A percentile compares a stretch with the other conserved stretches of the same genome.
Evolutionary conservation across 2,888 invertebrate genomes (phyloP).

Genomic region (Odontomyia ornata): DNA sequence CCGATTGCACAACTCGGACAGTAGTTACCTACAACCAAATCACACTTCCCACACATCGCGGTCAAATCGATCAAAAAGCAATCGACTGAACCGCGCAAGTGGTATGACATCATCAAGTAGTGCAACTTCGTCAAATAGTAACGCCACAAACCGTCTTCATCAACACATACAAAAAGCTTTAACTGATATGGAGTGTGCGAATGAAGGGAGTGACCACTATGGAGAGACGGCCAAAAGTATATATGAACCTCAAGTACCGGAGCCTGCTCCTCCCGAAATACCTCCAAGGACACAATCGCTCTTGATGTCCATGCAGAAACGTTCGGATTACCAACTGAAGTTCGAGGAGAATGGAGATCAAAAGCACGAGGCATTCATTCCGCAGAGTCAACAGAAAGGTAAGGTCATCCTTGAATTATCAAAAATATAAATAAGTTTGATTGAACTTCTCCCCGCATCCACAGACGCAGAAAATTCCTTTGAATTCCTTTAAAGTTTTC

Average conservation of each 20-base stretch:
- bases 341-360: constrained; percentile 63
- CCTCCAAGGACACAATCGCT: constrained; percentile 86
- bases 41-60: constrained; percentile 56
- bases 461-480: not conserved
- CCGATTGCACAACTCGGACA: constrained; percentile 54
- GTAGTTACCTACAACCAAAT: constrained; percentile 35
- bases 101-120: constrained; percentile 70
- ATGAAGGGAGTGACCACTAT: constrained; percentile 67
- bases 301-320: constrained; percentile 66
- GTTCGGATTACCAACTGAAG: constrained; percentile 63
- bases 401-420: constrained; percentile 32
- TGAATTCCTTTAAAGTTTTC: not conserved
- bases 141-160: constrained; percentile 56
- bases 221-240: constrained; percentile 52
- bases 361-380: constrained; percentile 64
- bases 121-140: constrained; percentile 64
- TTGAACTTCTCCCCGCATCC: not conserved
- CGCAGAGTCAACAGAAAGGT: constrained; percentile 60
- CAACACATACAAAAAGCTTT: constrained; percentile 51
- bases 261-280: constrained; percentile 86
- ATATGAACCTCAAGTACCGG: constrained; percentile 76
- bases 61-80: constrained; percentile 58
- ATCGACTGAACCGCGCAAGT: constrained; percentile 62
- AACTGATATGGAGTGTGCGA: constrained; percentile 44
- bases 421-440: too few species aligned